phyloP scores from a whole-genome alignment of 2,888 invertebrate genomes.

The Carpatolechia fugitivella region DNA sequence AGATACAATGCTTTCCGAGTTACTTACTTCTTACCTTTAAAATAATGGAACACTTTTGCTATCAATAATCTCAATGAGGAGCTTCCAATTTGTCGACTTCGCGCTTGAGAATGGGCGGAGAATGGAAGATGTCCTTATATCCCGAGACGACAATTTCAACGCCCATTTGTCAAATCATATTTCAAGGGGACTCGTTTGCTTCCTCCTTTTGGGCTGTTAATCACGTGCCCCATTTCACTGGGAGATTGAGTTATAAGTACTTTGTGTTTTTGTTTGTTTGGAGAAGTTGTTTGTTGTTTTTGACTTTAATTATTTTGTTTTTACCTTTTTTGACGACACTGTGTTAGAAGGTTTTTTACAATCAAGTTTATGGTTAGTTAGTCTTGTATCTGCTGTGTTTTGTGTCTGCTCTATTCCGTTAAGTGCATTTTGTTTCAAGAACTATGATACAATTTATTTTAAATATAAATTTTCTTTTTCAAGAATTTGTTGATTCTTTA shows the following conservation, averaged over 20 bases:
- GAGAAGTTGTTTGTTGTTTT: background rate
- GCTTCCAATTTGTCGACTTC: constrained; percentile 7
- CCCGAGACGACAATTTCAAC: constrained; percentile 41
- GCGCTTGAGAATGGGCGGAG: constrained; percentile 44
- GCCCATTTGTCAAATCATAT: constrained; percentile 46
- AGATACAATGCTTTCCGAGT: no score
- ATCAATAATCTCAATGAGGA: constrained; percentile 13
- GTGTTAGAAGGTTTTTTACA: no score
- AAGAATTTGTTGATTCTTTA: no score
- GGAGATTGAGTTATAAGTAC: background rate
- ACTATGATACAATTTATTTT: no score
- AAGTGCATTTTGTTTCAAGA: no score
- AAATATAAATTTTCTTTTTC: no score
- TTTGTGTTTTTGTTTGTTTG: background rate
- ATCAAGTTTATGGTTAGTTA: no score
- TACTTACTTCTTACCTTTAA: background rate
- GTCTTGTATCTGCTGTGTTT: no score
- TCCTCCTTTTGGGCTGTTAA: constrained; percentile 10
- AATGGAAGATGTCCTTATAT: constrained; percentile 34
- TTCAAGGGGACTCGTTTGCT: background rate
- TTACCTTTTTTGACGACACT: background rate
- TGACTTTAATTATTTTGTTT: background rate
- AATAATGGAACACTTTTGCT: constrained; percentile 3
- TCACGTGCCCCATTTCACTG: constrained; percentile 9
- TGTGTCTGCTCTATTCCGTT: no score